Conservation (phyloP, 2,888 invertebrate genomes). For the Melipona bicolor region DNA sequence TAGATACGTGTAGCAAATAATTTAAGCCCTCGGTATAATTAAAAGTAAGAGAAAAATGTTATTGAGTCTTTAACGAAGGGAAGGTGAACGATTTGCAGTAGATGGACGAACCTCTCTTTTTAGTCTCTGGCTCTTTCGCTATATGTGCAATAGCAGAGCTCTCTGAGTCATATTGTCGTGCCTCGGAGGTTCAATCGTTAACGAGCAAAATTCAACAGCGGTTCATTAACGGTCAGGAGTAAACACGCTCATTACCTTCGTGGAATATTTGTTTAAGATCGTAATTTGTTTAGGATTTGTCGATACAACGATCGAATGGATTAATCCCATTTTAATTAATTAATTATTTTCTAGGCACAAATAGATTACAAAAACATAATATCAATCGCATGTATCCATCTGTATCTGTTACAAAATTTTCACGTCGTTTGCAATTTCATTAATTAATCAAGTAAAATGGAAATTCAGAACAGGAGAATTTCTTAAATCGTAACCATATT, state of each 20-base stretch:
- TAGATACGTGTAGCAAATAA: background rate
- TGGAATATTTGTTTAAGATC: constrained; percentile 21
- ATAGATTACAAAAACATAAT: no score
- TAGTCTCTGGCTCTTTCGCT: background rate
- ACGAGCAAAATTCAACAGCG: constrained; percentile 31
- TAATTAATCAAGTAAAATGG: background rate
- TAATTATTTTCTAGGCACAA: background rate
- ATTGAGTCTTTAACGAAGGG: background rate
- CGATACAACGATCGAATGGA: background rate
- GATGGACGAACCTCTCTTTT: background rate
- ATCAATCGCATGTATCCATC: no score
- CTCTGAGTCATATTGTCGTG: constrained; percentile 26
- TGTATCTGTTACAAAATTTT: background rate
- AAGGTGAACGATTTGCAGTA: background rate
- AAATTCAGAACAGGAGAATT: background rate
- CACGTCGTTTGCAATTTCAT: background rate
- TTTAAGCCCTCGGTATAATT: no score
- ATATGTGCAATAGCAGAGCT: background rate
- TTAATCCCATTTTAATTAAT: background rate
- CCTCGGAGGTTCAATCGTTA: constrained; percentile 31
- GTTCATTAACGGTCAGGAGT: constrained; percentile 48
- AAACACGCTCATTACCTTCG: constrained; percentile 38
- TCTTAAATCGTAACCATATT: background rate
- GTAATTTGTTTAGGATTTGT: no score
- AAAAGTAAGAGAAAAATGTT: background rate